These are phyloP conservation scores for Drosophila gaucha DNA, from an alignment of 2,888 invertebrate species.

Conservation along the genomic window DNA sequence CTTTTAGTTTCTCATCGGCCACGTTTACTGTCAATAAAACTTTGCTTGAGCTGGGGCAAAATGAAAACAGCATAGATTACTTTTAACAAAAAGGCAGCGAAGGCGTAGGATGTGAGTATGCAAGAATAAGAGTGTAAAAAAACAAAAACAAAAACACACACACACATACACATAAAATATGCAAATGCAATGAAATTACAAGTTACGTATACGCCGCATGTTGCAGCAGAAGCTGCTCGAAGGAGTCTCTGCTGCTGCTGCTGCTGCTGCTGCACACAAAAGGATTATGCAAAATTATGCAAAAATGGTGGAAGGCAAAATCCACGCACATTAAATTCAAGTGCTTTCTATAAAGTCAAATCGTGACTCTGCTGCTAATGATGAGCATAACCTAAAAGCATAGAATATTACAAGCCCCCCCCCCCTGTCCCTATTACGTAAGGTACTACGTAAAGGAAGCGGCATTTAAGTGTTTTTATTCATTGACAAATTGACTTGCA, in stretches of 20 bases:
- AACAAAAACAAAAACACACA: neutral
- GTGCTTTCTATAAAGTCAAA: slow-evolving; percentile 80
- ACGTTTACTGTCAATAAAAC: slow-evolving; percentile 79
- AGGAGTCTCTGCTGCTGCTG: slow-evolving; percentile 9
- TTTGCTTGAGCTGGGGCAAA: slow-evolving; percentile 61
- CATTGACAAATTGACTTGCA: slow-evolving; percentile 78
- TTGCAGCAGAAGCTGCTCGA: slow-evolving; percentile 36
- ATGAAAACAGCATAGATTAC: slow-evolving; percentile 66
- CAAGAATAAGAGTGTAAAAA: slow-evolving; percentile 3
- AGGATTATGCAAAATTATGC: slow-evolving; percentile 78
- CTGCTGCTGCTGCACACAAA: slow-evolving; percentile 42
- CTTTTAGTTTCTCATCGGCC: slow-evolving; percentile 69
- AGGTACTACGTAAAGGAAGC: slow-evolving; percentile 3
- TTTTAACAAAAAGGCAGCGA: slow-evolving; percentile 9
- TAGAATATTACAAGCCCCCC: slow-evolving; percentile 23
- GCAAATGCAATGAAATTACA: slow-evolving; percentile 79
- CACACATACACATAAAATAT: slow-evolving; percentile 52
- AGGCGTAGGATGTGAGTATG: slow-evolving; percentile 2
- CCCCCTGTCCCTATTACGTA: slow-evolving; percentile 16
- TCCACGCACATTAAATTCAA: slow-evolving; percentile 79
- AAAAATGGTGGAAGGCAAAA: slow-evolving; percentile 57
- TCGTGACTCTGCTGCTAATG: slow-evolving; percentile 82
- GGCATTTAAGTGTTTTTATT: slow-evolving; percentile 48
- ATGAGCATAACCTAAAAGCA: slow-evolving; percentile 57
- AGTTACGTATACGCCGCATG: slow-evolving; percentile 73